A percentile compares a stretch with the other conserved stretches of the same genome.
Conservation (phyloP, 2,797 vertebrate genomes). For the Lagocephalus sceleratus region DNA sequence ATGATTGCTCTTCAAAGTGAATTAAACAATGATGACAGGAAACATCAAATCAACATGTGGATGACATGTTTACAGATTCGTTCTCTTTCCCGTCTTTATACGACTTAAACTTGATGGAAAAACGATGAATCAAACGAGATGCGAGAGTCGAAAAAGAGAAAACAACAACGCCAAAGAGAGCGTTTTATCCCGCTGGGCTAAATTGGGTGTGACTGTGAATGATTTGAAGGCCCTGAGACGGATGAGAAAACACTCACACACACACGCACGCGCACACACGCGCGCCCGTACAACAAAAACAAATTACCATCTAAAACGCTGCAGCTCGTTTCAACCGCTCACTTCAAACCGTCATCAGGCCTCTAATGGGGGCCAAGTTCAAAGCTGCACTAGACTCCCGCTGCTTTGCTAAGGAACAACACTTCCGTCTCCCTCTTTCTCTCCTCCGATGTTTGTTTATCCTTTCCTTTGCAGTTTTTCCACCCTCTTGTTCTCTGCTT, state of each 20-base stretch:
- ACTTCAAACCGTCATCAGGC: conserved; percentile 86
- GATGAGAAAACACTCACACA: conserved; percentile 44
- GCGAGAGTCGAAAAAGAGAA: conserved; percentile 33
- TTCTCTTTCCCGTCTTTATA: conserved; percentile 22
- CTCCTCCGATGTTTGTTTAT: conserved; percentile 70
- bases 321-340: conserved; percentile 82
- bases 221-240: conserved; percentile 80
- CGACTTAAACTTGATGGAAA: conserved; percentile 31
- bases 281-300: conserved; percentile 78
- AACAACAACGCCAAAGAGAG: conserved; percentile 62
- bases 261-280: conserved; percentile 73
- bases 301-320: conserved; percentile 94
- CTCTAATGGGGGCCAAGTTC: conserved; percentile 93
- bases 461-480: conserved; percentile 51
- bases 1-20: not conserved
- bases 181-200: conserved; percentile 78
- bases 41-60: not conserved
- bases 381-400: conserved; percentile 87
- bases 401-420: conserved; percentile 84
- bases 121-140: not conserved
- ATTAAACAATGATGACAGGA: not conserved
- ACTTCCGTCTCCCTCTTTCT: conserved; percentile 62
- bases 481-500: conserved; percentile 31
- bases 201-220: conserved; percentile 89
- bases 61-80: conserved; percentile 31